These are phyloP conservation scores for Saiga tatarica DNA, from an alignment of 2,113 vertebrate genomes.

Conservation along the genomic window DNA sequence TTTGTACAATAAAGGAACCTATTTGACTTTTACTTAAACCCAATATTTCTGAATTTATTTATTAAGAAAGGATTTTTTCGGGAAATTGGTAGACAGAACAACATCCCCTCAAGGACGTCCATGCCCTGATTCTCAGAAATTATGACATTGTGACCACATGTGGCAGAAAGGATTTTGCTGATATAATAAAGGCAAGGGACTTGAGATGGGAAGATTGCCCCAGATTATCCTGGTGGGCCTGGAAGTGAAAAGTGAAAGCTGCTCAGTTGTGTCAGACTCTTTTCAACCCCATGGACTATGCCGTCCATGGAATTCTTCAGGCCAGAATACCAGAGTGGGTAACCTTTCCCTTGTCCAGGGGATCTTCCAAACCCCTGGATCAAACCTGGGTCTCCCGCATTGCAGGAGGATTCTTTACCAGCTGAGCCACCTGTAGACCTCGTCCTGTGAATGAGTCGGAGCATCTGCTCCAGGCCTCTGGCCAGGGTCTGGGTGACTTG, in stretches of 20 bases:
- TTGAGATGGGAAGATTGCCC: fast-evolving
- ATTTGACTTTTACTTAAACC: background rate
- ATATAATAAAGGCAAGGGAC: background rate
- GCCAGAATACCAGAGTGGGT: background rate
- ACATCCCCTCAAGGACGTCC: too few relatives aligned
- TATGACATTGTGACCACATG: fast-evolving
- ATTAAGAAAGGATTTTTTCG: background rate
- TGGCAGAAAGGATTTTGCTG: background rate
- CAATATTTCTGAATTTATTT: background rate
- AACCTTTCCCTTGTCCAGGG: background rate
- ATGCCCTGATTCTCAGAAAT: background rate
- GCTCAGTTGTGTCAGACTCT: background rate
- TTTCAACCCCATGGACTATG: background rate
- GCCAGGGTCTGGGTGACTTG: fast-evolving
- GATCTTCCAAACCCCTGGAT: background rate
- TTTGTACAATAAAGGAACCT: background rate
- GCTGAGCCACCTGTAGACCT: background rate
- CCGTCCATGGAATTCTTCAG: background rate
- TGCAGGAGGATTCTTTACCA: background rate
- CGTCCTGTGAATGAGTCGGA: background rate
- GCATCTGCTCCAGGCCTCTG: fast-evolving
- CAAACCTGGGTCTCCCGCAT: fast-evolving
- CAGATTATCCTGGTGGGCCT: background rate
- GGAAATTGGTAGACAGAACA: background rate
- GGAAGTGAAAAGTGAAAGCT: background rate